phyloP scores from a whole-genome alignment of 2,797 vertebrate genomes.

The Phylloscopus collybita region DNA sequence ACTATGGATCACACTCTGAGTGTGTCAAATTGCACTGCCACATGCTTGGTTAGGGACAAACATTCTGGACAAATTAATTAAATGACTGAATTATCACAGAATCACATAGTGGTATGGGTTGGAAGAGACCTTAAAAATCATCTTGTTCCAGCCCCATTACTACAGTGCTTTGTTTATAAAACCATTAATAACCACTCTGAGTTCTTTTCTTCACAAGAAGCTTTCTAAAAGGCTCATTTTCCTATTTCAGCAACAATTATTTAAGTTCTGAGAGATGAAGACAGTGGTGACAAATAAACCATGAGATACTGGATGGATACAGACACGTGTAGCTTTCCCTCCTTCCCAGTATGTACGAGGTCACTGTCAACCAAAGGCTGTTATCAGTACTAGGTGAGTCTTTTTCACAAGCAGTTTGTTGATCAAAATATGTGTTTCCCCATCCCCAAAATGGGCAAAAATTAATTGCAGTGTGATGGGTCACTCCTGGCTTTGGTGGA shows the following conservation, averaged over 20 bases:
- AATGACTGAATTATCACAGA: background rate
- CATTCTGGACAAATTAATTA: background rate
- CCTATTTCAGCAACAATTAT: background rate
- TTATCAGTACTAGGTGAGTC: background rate
- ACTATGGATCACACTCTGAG: background rate
- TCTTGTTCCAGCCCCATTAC: background rate
- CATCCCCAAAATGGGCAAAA: background rate
- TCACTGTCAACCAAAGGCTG: background rate
- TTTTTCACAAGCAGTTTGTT: background rate
- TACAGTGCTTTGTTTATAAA: background rate
- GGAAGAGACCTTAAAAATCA: background rate
- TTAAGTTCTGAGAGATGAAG: background rate
- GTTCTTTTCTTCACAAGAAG: background rate
- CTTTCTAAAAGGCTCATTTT: background rate
- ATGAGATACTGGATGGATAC: background rate
- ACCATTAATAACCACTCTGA: background rate
- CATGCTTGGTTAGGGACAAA: background rate
- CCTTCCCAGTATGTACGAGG: background rate
- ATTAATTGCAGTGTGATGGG: background rate
- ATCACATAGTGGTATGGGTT: background rate
- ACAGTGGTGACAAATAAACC: background rate
- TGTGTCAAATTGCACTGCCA: fast-evolving
- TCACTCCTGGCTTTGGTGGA: background rate
- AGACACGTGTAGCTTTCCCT: background rate
- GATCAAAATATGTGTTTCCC: background rate